phyloP scores from a whole-genome alignment of 2,113 vertebrate genomes.

The Crotalus helleri region DNA sequence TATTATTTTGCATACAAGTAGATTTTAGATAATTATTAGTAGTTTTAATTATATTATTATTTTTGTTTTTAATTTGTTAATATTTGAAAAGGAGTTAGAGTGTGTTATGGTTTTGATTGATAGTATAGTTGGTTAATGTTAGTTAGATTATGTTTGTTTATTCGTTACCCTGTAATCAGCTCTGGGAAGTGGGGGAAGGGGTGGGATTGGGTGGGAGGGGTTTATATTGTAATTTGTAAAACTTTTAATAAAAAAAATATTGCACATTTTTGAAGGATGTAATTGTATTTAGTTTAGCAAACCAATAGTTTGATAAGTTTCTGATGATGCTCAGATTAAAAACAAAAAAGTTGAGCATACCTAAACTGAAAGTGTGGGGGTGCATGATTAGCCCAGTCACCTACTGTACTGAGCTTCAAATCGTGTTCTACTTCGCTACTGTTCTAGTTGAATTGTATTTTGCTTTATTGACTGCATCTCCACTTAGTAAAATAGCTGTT shows the following conservation, averaged over 20 bases:
- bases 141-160: too few species aligned
- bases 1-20: too few species aligned
- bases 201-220: too few species aligned
- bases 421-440: neutral
- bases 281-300: neutral
- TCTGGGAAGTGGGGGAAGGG: too few species aligned
- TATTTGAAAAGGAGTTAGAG: too few species aligned
- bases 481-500: neutral
- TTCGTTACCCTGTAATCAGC: too few species aligned
- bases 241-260: neutral
- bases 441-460: neutral
- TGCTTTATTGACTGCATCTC: neutral
- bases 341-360: neutral
- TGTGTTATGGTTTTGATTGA: too few species aligned
- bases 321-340: neutral
- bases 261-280: neutral
- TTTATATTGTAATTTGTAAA: too few species aligned
- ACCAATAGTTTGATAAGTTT: neutral
- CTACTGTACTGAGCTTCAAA: neutral
- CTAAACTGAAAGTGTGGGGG: neutral
- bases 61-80: too few species aligned
- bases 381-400: neutral
- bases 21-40: too few species aligned
- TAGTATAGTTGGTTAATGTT: too few species aligned
- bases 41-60: too few species aligned